These are phyloP conservation scores for Heliconius aoede DNA, from an alignment of 2,888 invertebrate genomes.

Conservation along the genomic window DNA sequence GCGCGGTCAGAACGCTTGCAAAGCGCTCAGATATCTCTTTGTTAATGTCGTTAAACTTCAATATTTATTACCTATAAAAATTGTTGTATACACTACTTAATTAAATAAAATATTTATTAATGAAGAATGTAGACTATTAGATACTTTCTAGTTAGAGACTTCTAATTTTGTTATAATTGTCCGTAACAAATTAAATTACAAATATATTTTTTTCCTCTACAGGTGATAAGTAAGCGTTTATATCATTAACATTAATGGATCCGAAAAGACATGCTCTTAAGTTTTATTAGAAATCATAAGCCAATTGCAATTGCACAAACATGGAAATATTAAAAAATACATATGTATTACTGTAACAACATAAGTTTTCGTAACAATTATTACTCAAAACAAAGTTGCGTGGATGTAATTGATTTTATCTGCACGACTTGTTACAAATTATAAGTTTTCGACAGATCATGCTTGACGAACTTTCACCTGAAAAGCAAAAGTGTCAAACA, in stretches of 20 bases:
- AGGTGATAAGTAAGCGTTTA: neutral
- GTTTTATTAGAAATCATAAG: neutral
- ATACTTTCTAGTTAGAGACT: conserved; percentile 35
- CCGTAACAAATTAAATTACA: conserved; percentile 2
- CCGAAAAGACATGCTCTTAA: neutral
- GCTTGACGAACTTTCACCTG: conserved; percentile 66
- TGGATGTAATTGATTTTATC: conserved; percentile 52
- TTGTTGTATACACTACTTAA: conserved; percentile 45
- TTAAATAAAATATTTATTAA: conserved; percentile 31
- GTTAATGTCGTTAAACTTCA: conserved; percentile 52
- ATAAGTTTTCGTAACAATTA: conserved; percentile 53
- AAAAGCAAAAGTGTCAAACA: conserved; percentile 49
- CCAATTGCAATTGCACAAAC: conserved; percentile 1
- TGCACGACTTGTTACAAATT: conserved; percentile 54
- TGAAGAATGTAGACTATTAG: conserved; percentile 17
- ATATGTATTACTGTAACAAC: neutral
- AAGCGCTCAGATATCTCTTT: conserved; percentile 60
- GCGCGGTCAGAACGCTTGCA: conserved; percentile 70
- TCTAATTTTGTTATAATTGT: neutral
- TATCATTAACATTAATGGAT: neutral
- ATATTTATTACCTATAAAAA: conserved; percentile 49
- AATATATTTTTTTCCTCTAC: neutral
- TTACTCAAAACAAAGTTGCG: conserved; percentile 52
- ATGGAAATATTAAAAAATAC: conserved; percentile 2
- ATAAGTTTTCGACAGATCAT: conserved; percentile 60